A percentile compares a stretch with the other conserved stretches of the same genome.
These are phyloP conservation scores for Pelusios castaneus DNA, from an alignment of 2,113 vertebrate species.

Conservation along the genomic window DNA sequence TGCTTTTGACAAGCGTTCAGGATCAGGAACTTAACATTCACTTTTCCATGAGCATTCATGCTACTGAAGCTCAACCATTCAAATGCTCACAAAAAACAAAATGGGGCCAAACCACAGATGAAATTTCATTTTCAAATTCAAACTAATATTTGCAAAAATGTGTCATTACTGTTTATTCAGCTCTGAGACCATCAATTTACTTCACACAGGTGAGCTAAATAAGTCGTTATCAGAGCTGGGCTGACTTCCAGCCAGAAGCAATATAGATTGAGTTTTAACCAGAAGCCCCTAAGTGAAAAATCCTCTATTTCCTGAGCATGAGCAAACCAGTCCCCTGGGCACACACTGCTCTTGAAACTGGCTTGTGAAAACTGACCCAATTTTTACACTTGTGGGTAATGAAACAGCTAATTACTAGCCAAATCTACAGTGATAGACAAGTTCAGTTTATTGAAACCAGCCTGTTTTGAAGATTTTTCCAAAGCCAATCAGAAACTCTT, in stretches of 20 bases:
- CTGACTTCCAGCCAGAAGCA: not conserved
- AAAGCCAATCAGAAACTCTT: not conserved
- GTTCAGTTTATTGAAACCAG: not conserved
- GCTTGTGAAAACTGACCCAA: not conserved
- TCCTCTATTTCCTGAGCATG: not conserved
- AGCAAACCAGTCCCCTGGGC: not conserved
- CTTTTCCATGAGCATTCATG: not conserved
- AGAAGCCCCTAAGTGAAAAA: not conserved
- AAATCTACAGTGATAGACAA: not conserved
- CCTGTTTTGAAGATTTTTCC: not conserved
- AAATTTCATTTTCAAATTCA: not conserved
- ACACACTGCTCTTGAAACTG: not conserved
- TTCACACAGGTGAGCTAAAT: not conserved
- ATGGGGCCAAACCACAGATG: not conserved
- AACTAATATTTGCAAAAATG: constrained; percentile 27
- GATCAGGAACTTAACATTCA: not conserved
- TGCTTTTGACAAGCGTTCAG: not conserved
- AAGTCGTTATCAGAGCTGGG: not conserved
- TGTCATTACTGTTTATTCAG: not conserved
- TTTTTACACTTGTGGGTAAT: not conserved
- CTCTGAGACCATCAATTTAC: not conserved
- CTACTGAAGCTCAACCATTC: not conserved
- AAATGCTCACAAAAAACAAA: constrained; percentile 14
- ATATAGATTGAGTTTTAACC: not conserved
- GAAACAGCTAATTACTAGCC: not conserved